These are phyloP conservation scores for Pandemis cinnamomeana DNA, from an alignment of 2,888 invertebrate species.

Conservation along the genomic window DNA sequence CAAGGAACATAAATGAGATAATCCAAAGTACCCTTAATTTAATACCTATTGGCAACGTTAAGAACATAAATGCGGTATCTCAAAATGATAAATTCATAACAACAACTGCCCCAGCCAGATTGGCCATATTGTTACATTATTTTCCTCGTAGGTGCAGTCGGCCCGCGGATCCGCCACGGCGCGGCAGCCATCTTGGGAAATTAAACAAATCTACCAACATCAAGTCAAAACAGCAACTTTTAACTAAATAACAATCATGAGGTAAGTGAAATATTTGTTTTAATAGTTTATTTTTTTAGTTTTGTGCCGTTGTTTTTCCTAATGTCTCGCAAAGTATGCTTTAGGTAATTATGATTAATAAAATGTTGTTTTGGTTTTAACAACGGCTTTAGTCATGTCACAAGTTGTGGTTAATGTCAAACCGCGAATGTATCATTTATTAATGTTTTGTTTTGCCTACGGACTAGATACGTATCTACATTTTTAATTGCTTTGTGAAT, in stretches of 20 bases:
- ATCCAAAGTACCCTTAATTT: too few species aligned
- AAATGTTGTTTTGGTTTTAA: too few species aligned
- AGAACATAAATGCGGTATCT: too few species aligned
- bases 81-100: neutral
- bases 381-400: too few species aligned
- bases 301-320: neutral
- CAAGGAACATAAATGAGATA: too few species aligned
- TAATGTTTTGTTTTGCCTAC: too few species aligned
- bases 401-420: too few species aligned
- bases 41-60: neutral
- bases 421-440: too few species aligned
- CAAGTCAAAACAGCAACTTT: constrained; percentile 28
- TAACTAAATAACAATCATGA: constrained; percentile 18
- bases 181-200: constrained; percentile 27
- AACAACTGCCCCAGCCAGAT: neutral
- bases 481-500: too few species aligned
- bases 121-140: neutral
- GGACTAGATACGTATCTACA: too few species aligned
- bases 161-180: neutral
- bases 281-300: neutral
- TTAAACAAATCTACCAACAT: neutral
- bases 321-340: neutral
- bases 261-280: constrained; percentile 23
- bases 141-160: neutral
- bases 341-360: neutral